Percentiles rank a stretch among this genome's conserved stretches.
Evolutionary conservation across 1,140 invertebrate species (phyloP).

Genomic region (Cydia fagiglandana): DNA sequence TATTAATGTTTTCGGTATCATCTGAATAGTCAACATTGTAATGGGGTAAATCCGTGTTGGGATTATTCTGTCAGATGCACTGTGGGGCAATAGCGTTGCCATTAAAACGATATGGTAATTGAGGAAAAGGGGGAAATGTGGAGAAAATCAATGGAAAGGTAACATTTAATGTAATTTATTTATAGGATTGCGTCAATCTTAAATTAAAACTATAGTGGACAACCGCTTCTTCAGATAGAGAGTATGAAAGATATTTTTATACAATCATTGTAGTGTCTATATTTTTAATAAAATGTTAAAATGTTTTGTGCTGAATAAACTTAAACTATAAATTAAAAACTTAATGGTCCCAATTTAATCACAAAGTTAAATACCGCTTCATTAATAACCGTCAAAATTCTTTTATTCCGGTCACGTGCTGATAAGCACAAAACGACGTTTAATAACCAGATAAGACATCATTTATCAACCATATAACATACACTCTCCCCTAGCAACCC

Average conservation of each 20-base stretch:
- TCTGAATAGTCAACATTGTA: conserved; percentile 21
- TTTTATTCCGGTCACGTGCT: conserved; percentile 23
- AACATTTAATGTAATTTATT: no score
- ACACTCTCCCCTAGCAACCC: conserved; percentile 21
- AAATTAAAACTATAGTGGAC: no score
- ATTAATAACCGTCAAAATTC: conserved; percentile 24
- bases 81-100: not conserved
- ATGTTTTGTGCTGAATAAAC: not conserved
- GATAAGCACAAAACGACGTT: conserved; percentile 5
- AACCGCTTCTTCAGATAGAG: no score
- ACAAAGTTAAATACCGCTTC: conserved; percentile 8
- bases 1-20: not conserved
- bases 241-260: no score
- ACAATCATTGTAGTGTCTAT: no score
- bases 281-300: no score
- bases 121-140: not conserved
- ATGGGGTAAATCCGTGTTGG: conserved; percentile 1
- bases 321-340: conserved; percentile 11
- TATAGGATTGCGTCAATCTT: no score
- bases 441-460: conserved; percentile 29
- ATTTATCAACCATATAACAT: conserved; percentile 29
- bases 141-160: not conserved
- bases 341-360: conserved; percentile 9
- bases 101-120: conserved; percentile 3
- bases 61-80: conserved; percentile 1